These are phyloP conservation scores for Polypedilum pembai DNA, from an alignment of 1,140 invertebrate species.

Conservation along the genomic window DNA sequence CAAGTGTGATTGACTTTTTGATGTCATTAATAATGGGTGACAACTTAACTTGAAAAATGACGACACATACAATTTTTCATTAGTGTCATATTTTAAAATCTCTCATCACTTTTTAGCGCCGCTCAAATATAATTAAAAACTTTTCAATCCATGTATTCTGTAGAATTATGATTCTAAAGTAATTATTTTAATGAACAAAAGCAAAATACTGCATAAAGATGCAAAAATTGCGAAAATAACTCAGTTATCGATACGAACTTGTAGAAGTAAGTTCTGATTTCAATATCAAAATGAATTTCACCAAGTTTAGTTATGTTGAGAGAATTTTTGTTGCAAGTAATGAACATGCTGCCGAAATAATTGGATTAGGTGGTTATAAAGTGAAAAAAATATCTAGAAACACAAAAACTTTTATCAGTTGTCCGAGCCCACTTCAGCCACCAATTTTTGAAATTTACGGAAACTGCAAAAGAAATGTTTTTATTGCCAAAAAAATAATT, in stretches of 20 bases:
- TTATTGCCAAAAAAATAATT: background rate
- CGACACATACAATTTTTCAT: too few relatives aligned
- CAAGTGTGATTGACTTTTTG: too few relatives aligned
- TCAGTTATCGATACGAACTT: background rate
- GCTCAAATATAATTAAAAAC: too few relatives aligned
- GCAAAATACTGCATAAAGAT: background rate
- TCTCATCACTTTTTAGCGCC: too few relatives aligned
- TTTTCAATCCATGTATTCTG: too few relatives aligned
- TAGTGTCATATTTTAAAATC: too few relatives aligned
- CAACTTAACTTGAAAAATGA: too few relatives aligned
- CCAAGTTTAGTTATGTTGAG: background rate
- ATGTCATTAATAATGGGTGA: too few relatives aligned
- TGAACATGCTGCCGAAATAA: conserved; percentile 1
- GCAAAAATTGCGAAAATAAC: background rate
- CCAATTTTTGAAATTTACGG: background rate
- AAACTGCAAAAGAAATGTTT: background rate
- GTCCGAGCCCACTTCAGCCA: background rate
- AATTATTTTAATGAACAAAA: background rate
- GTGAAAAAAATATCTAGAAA: background rate
- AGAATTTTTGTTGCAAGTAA: background rate
- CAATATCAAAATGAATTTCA: background rate
- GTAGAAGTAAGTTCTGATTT: background rate
- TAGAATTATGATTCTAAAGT: too few relatives aligned
- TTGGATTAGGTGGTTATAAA: background rate
- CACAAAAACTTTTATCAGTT: background rate